Percentiles rank a stretch among this genome's conserved stretches.
Conservation (phyloP, 2,888 invertebrate species). For the Mantis religiosa region DNA sequence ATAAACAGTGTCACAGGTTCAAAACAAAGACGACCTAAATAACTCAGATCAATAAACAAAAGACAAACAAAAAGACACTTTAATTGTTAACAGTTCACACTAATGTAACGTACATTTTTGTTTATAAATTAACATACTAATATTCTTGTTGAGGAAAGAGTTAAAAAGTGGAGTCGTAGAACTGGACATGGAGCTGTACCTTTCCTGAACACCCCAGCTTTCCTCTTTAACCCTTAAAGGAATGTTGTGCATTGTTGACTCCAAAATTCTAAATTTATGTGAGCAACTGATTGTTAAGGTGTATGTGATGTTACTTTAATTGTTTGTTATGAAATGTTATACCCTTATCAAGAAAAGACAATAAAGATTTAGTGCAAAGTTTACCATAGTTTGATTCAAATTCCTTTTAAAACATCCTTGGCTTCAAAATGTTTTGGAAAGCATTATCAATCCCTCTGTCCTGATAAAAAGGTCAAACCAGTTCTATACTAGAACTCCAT, state of each 20-base stretch:
- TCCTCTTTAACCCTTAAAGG: background rate
- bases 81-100: background rate
- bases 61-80: background rate
- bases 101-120: background rate
- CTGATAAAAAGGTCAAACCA: background rate
- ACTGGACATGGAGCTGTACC: constrained; percentile 6
- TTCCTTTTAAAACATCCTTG: background rate
- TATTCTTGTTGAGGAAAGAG: constrained; percentile 13
- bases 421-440: constrained; percentile 26
- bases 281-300: background rate
- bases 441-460: constrained; percentile 1
- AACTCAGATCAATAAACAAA: background rate
- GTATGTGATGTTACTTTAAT: background rate
- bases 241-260: constrained; percentile 6
- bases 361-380: background rate
- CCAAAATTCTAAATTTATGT: constrained; percentile 15
- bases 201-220: background rate
- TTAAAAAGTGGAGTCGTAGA: constrained; percentile 4
- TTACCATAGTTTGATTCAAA: background rate
- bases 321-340: background rate
- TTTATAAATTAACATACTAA: background rate
- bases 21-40: background rate
- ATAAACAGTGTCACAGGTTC: too few species aligned
- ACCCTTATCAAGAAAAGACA: background rate
- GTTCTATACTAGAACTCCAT: constrained; percentile 6